These are phyloP conservation scores for Lordiphosa fenestrarum DNA, from an alignment of 2,888 invertebrate genomes.

Conservation along the genomic window DNA sequence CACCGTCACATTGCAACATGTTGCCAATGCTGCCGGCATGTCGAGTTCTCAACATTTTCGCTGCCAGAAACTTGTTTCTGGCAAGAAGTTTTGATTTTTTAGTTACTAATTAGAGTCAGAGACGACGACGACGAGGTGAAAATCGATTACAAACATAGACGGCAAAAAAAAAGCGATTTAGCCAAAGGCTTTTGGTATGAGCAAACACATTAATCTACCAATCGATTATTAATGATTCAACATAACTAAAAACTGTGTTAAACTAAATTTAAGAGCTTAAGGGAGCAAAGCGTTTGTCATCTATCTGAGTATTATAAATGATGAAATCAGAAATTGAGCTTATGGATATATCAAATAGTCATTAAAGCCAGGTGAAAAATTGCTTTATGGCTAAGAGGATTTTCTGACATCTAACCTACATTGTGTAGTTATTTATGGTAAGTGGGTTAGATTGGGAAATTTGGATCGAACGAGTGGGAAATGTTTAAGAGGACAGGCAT, in stretches of 20 bases:
- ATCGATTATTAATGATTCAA: constrained; percentile 38
- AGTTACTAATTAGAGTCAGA: constrained; percentile 39
- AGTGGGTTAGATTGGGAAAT: no score
- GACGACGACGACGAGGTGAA: constrained; percentile 25
- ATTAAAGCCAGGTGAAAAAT: no score
- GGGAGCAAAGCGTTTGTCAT: constrained; percentile 14
- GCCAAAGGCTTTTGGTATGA: constrained; percentile 48
- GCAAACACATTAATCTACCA: constrained; percentile 25
- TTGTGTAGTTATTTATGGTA: not conserved
- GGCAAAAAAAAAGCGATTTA: constrained; percentile 50
- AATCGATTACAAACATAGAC: constrained; percentile 33
- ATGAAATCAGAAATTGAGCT: not conserved
- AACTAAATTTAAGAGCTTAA: constrained; percentile 4
- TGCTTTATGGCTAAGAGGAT: no score
- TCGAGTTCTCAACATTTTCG: constrained; percentile 52
- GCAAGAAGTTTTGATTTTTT: constrained; percentile 20
- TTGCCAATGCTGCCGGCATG: constrained; percentile 38
- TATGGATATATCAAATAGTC: no score
- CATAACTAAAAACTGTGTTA: not conserved
- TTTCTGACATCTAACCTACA: not conserved
- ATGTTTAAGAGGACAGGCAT: no score
- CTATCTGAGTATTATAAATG: not conserved
- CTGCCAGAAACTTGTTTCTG: constrained; percentile 27
- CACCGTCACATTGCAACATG: constrained; percentile 57
- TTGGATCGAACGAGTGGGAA: no score